A percentile compares a stretch with the other conserved stretches of the same genome.
Conservation (phyloP, 1,140 invertebrate species). For the Drosophila grimshawi region DNA sequence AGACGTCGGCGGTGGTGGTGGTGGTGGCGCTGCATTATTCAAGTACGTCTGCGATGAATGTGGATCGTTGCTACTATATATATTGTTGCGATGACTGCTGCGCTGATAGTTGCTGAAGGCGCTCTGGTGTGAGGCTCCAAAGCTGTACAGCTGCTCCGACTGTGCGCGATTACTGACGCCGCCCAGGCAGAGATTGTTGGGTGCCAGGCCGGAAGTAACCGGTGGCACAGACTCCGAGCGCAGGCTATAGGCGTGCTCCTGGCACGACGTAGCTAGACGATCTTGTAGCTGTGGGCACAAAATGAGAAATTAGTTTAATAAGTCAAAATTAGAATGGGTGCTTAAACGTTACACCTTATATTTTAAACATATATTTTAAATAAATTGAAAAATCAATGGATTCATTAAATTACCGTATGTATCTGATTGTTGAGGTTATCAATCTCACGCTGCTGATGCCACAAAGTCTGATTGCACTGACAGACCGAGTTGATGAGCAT, state of each 20-base stretch:
- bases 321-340: neutral
- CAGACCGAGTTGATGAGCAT: slow-evolving; percentile 87
- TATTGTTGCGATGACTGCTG: slow-evolving; percentile 62
- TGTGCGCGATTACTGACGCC: slow-evolving; percentile 64
- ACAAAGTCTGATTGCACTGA: slow-evolving; percentile 88
- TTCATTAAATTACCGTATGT: slow-evolving; percentile 56
- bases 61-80: slow-evolving; percentile 52
- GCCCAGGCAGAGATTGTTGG: slow-evolving; percentile 70
- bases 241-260: slow-evolving; percentile 57
- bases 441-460: slow-evolving; percentile 87
- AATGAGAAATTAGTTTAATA: neutral
- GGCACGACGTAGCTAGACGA: slow-evolving; percentile 60
- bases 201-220: slow-evolving; percentile 38
- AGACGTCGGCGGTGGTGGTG: slow-evolving; percentile 19
- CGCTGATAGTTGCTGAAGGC: slow-evolving; percentile 78
- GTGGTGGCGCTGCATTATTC: slow-evolving; percentile 63
- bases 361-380: too few relatives aligned
- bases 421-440: slow-evolving; percentile 81
- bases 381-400: too few relatives aligned
- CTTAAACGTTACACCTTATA: too few relatives aligned
- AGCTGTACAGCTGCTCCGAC: slow-evolving; percentile 72
- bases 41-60: slow-evolving; percentile 59
- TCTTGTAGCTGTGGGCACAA: slow-evolving; percentile 67
- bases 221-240: slow-evolving; percentile 78
- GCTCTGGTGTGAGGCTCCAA: slow-evolving; percentile 57